A percentile compares a stretch with the other conserved stretches of the same genome.
Conservation (phyloP, 2,797 vertebrate genomes). For the Crocidura indochinensis region DNA sequence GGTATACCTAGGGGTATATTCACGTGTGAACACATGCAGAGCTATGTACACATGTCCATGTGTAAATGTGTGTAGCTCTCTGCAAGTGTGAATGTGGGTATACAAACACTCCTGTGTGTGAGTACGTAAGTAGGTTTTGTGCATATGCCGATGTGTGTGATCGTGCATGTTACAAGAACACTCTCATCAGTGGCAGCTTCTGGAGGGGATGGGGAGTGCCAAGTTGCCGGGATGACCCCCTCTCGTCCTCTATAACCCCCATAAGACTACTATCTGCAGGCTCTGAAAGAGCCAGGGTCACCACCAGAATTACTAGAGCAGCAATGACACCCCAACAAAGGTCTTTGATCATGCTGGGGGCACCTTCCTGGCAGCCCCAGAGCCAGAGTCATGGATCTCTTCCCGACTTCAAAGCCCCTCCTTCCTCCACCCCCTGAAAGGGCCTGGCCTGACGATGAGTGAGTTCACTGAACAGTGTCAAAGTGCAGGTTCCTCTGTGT, state of each 20-base stretch:
- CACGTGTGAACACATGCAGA: too few relatives aligned
- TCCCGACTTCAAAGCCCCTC: constrained; percentile 66
- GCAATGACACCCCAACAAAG: background rate
- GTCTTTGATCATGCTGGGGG: background rate
- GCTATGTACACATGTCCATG: too few relatives aligned
- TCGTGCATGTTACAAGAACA: background rate
- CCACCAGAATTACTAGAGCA: background rate
- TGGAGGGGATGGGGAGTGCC: background rate
- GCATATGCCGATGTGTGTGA: too few relatives aligned
- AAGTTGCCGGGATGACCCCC: too few relatives aligned
- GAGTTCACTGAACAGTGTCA: constrained; percentile 47
- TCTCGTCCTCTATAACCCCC: too few relatives aligned
- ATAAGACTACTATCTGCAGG: background rate
- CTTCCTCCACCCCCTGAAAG: background rate
- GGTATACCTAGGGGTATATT: background rate
- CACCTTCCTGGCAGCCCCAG: background rate
- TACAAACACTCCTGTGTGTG: too few relatives aligned
- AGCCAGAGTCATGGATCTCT: background rate
- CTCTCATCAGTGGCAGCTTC: background rate
- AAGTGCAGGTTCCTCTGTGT: constrained; percentile 60
- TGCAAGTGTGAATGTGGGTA: too few relatives aligned
- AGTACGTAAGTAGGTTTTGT: too few relatives aligned
- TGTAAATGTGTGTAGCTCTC: too few relatives aligned
- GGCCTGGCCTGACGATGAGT: constrained; percentile 2
- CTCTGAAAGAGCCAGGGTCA: background rate